Evolutionary conservation across 2,888 invertebrate species (phyloP).

Genomic region (Tinea semifulvella): DNA sequence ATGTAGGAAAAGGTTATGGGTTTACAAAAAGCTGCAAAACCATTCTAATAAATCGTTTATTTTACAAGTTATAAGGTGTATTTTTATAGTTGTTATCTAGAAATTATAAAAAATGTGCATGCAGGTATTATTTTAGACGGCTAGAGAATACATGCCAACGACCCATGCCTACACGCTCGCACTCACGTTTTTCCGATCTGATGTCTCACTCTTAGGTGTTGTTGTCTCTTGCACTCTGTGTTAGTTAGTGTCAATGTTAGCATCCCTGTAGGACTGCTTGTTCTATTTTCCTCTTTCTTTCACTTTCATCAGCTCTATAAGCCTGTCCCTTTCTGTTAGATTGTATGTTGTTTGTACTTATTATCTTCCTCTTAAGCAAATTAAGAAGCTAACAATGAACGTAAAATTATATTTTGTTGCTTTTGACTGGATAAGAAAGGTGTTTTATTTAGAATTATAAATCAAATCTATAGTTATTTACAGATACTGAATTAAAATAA

Average conservation of each 20-base stretch:
- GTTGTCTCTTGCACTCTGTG: background rate
- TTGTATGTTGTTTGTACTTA: background rate
- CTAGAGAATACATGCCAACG: background rate
- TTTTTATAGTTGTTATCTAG: too few relatives aligned
- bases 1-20: too few relatives aligned
- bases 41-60: too few relatives aligned
- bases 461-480: too few relatives aligned
- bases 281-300: background rate
- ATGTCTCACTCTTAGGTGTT: background rate
- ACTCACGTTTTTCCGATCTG: background rate
- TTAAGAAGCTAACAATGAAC: too few relatives aligned
- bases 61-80: too few relatives aligned
- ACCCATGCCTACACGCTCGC: background rate
- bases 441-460: background rate
- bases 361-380: too few relatives aligned
- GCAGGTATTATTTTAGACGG: too few relatives aligned
- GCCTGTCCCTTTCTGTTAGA: background rate
- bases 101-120: too few relatives aligned
- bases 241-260: background rate
- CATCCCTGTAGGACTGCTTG: background rate
- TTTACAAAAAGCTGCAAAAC: too few relatives aligned
- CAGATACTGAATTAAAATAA: too few relatives aligned
- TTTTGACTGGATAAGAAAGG: background rate
- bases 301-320: background rate
- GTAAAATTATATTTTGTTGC: too few relatives aligned